Evolutionary conservation across 1,140 invertebrate genomes (phyloP).

Genomic region (Drosophila willistoni): DNA sequence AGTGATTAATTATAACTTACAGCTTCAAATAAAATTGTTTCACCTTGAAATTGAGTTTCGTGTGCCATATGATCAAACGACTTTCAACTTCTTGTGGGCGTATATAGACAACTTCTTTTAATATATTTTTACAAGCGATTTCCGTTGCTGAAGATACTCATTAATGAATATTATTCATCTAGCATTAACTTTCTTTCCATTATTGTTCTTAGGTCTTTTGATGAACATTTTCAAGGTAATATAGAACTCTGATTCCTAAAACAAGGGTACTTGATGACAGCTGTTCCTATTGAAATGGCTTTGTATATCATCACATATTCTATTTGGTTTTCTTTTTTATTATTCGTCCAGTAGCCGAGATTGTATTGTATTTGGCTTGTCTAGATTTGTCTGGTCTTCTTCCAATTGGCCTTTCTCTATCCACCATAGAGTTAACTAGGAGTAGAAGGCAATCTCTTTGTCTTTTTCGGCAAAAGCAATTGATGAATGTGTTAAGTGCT

Average conservation of each 20-base stretch:
- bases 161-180: not conserved
- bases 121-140: not conserved
- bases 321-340: not conserved
- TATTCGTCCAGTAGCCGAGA: not conserved
- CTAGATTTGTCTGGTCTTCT: constrained; percentile 44
- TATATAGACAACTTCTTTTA: not conserved
- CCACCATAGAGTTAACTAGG: constrained; percentile 34
- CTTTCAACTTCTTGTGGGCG: not conserved
- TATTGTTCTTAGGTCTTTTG: too few relatives aligned
- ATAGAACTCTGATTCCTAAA: not conserved
- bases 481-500: constrained; percentile 80
- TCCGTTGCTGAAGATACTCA: not conserved
- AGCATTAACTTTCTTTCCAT: constrained; percentile 22
- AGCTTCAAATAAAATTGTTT: not conserved
- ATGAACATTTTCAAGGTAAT: too few relatives aligned
- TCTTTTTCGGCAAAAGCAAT: constrained; percentile 69
- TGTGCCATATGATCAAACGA: not conserved
- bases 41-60: not conserved
- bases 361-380: constrained; percentile 67
- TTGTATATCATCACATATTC: constrained; percentile 36
- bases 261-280: not conserved
- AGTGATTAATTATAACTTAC: constrained; percentile 5
- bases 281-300: constrained; percentile 14
- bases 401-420: constrained; percentile 11
- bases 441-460: constrained; percentile 55